Percentiles rank a stretch among this genome's conserved stretches.
phyloP scores from a whole-genome alignment of 2,888 invertebrate species.

The Hydrotaea cyrtoneurina region DNA sequence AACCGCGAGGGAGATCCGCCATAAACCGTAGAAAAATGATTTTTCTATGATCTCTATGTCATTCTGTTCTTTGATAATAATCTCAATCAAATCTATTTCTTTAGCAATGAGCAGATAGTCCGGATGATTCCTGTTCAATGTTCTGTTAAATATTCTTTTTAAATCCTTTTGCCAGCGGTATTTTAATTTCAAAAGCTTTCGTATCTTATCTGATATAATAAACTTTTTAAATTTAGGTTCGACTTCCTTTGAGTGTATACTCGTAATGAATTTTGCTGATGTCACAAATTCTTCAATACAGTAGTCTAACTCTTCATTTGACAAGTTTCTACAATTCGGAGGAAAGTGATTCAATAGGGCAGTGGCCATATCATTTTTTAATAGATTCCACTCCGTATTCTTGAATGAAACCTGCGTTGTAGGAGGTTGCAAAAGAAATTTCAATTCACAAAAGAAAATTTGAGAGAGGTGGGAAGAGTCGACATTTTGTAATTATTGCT shows the following conservation, averaged over 20 bases:
- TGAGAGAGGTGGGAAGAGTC: neutral
- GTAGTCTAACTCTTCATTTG: neutral
- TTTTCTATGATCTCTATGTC: no score
- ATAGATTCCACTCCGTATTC: neutral
- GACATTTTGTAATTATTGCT: neutral
- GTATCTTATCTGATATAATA: neutral
- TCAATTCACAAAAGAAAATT: neutral
- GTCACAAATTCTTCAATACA: neutral
- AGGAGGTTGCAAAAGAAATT: neutral
- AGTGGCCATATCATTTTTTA: neutral
- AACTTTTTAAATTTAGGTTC: neutral
- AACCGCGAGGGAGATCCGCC: no score
- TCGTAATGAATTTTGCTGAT: neutral
- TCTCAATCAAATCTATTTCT: neutral
- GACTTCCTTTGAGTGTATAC: neutral
- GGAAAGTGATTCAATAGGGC: no score
- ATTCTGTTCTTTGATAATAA: no score
- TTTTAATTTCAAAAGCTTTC: neutral
- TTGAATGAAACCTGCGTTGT: neutral
- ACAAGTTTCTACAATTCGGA: neutral
- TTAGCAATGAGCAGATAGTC: neutral
- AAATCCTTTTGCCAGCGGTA: constrained; percentile 13
- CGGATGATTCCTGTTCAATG: neutral
- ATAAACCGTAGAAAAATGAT: no score
- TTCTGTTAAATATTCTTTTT: neutral